Percentiles rank a stretch among this genome's conserved stretches.
These are phyloP conservation scores for Amphipoea lucens DNA, from an alignment of 2,888 invertebrate genomes.

Conservation along the genomic window DNA sequence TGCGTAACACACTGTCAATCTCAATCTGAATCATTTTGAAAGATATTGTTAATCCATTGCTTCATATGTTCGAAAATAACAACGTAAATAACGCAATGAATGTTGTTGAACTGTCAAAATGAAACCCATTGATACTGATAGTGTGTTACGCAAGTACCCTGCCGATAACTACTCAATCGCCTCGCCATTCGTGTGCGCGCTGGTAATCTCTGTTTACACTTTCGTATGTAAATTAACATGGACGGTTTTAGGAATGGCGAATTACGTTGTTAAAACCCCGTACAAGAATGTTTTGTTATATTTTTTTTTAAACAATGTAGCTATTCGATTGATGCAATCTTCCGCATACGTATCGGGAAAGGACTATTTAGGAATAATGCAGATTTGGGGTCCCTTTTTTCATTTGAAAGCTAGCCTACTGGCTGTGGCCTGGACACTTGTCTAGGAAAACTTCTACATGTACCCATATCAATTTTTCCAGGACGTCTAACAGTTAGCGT, in stretches of 20 bases:
- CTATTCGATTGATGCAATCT: not conserved
- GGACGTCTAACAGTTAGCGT: not conserved
- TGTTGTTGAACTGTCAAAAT: too few relatives aligned
- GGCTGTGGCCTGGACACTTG: not conserved
- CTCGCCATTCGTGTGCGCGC: constrained; percentile 13
- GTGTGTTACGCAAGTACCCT: too few relatives aligned
- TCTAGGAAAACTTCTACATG: not conserved
- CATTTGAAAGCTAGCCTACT: not conserved
- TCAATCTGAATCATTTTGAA: too few relatives aligned
- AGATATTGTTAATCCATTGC: too few relatives aligned
- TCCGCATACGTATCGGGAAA: not conserved
- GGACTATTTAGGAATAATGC: not conserved
- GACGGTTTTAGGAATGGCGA: not conserved
- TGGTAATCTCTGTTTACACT: constrained; percentile 23
- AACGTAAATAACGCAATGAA: too few relatives aligned
- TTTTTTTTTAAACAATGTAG: not conserved
- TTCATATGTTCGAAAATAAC: too few relatives aligned
- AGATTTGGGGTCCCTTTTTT: not conserved
- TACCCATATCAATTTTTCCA: too few relatives aligned
- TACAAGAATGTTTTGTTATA: not conserved
- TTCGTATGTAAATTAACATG: not conserved
- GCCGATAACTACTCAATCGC: constrained; percentile 11
- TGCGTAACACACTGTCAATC: too few relatives aligned
- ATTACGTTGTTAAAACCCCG: constrained; percentile 9
- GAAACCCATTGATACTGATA: too few relatives aligned